Conservation (phyloP, 2,888 invertebrate species). For the Zele albiditarsus region DNA sequence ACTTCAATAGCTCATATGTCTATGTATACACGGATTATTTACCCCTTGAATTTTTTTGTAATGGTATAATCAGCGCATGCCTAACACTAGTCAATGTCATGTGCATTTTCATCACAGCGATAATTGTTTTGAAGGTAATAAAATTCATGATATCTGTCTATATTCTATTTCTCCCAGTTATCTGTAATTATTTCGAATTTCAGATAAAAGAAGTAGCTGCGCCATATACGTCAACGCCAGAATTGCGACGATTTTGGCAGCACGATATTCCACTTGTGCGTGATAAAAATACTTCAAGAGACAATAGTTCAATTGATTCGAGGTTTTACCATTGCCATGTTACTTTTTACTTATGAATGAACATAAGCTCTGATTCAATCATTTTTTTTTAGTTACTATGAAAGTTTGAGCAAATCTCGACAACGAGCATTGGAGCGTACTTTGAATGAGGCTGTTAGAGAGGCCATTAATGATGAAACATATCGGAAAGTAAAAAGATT, state of each 20-base stretch:
- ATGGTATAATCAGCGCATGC: slow-evolving; percentile 86
- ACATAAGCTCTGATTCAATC: neutral
- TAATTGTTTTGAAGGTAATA: slow-evolving; percentile 81
- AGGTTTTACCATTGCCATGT: slow-evolving; percentile 48
- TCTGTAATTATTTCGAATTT: slow-evolving; percentile 38
- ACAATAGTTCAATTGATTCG: slow-evolving; percentile 65
- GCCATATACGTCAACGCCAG: slow-evolving; percentile 84
- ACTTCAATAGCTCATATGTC: slow-evolving; percentile 78
- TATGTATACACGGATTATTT: slow-evolving; percentile 84
- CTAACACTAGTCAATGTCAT: slow-evolving; percentile 87
- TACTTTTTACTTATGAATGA: neutral
- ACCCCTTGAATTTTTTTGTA: slow-evolving; percentile 84
- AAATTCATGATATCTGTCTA: neutral
- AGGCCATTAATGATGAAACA: slow-evolving; percentile 80
- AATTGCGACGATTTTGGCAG: slow-evolving; percentile 83
- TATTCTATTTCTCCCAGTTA: neutral
- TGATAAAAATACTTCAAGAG: slow-evolving; percentile 72
- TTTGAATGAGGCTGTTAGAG: slow-evolving; percentile 79
- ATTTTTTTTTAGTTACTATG: slow-evolving; percentile 73
- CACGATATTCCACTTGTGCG: slow-evolving; percentile 85
- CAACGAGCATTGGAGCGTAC: slow-evolving; percentile 77
- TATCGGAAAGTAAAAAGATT: slow-evolving; percentile 82
- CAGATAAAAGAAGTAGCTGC: slow-evolving; percentile 88
- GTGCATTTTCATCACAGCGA: slow-evolving; percentile 87
- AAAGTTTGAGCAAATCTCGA: slow-evolving; percentile 70